Evolutionary conservation across 2,113 vertebrate genomes (phyloP), one percentile per base, ranked within the genome.

Genomic region (Eptatretus burgeri): DNA sequence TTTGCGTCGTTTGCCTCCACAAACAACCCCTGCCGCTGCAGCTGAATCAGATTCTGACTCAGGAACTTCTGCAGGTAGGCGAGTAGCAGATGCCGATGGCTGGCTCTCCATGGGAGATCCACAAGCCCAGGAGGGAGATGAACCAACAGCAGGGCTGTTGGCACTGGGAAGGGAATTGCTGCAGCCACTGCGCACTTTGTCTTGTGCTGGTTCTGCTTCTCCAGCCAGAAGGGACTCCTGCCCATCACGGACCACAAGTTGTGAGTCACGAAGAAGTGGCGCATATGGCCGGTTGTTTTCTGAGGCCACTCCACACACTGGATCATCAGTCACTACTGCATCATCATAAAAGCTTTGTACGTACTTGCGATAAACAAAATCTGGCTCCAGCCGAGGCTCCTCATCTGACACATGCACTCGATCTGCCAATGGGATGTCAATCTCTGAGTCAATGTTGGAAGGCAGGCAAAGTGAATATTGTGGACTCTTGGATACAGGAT

Each of bases 51-150:
- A 20, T n/a, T 60, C 56, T 20, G 56, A 20, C 19, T 60, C 56
- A n/a, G 56, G 20, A 20, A 20, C 56, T 20, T 60, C 56, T 10
- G 56, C 56, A 20, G n/a, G n/a, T 11, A 60, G 56, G n/a, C 19
- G 56, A n/a, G 56, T 60, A 20, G 56, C 56, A 20, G 56, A 60
- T n/a, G 56, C 56, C 56, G 11, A 60, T 20, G 56, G 56, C 56
- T 60, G 56, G 56, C 56, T 60, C 56, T 60, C 56, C 56, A 60
- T 60, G n/a, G 56, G 56, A n/a, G 56, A 60, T n/a, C 56, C 56
- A 20, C 56, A 60, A n/a, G 56, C 56, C 56, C 56, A 60, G n/a
- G 56, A 60, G 2, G 56, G 56, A 11, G 56, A 60, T n/a, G 56
- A 60, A 11, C 56, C 56, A n/a, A 60, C 56, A 20, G 56, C 56